A percentile compares a stretch with the other conserved stretches of the same genome.
These are phyloP conservation scores for Dicrostonyx torquatus DNA, from an alignment of 2,797 vertebrate genomes.

Conservation along the genomic window DNA sequence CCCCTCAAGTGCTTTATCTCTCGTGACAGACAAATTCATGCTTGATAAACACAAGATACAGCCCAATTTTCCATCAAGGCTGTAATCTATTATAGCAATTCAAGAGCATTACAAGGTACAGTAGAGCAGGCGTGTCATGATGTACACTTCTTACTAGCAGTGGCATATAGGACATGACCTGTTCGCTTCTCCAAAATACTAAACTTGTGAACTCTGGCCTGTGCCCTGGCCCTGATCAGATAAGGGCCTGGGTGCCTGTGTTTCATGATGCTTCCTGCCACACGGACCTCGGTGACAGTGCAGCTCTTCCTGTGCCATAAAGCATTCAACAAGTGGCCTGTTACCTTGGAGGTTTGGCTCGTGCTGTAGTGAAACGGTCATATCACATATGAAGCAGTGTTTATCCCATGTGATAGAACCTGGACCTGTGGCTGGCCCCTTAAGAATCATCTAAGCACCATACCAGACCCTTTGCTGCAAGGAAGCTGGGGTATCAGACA, in stretches of 20 bases:
- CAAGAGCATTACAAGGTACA: not conserved
- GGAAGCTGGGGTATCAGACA: not conserved
- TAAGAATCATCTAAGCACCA: too few species aligned
- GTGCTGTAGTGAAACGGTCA: not conserved
- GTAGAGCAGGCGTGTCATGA: not conserved
- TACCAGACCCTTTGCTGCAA: not conserved
- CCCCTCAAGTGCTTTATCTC: not conserved
- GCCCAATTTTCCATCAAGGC: not conserved
- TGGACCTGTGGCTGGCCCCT: not conserved
- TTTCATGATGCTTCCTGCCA: not conserved
- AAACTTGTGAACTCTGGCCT: slow-evolving; percentile 37
- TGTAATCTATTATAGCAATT: not conserved
- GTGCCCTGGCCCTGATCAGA: not conserved
- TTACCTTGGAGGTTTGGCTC: not conserved
- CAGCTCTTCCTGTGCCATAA: not conserved
- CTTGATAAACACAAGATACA: not conserved
- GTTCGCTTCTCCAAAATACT: slow-evolving; percentile 28
- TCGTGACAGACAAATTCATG: not conserved
- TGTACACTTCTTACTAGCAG: too few species aligned
- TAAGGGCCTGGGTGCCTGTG: not conserved
- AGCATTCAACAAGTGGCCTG: not conserved
- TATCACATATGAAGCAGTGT: not conserved
- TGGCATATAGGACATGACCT: not conserved
- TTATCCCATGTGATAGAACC: too few species aligned
- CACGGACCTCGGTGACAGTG: not conserved